Evolutionary conservation across 2,888 invertebrate genomes (phyloP), one percentile per base, ranked within the genome.

Genomic region (Ochlodes sylvanus): DNA sequence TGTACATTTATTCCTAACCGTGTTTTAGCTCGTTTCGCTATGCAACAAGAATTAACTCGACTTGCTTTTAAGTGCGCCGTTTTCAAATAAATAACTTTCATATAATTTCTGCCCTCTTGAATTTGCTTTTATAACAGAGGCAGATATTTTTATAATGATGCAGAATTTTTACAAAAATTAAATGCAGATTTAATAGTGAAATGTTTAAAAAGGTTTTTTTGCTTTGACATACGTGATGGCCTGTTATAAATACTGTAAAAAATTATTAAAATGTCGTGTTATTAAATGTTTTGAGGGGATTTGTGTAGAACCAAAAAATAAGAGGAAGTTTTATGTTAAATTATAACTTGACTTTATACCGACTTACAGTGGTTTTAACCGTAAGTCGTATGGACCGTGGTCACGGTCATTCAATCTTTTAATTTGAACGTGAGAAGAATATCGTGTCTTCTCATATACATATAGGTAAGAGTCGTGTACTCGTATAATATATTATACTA

Each of bases 31-130:
- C 60, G 54, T 61, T 54, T 54, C 61, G 61, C 47, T 67, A 55
- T 67, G 47, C 61, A 61, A 61, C 67, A 62, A 67, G 67, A 67
- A 67, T 67, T 47, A 67, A 55, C 67, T 61, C 55, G 60, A 60
- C 54, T 66, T 61, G 61, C 67, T 61, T 60, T 66, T 55, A 61
- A 67, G 67, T 67, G 47, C 55, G 47, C 47, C 44, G 55, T 55
- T 62, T 67, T 44, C 44, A 47, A 67, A 62, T 67, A 55, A 67
- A 62, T 61, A 62, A 67, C 54, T 61, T 67, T 67, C 67, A 44
- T 44, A 61, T 61, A 67, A 67, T 67, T 61, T 56, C 42, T 55
- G 55, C 67, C 17, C 61, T 67, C 61, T 62, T 62, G 55, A 55
- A 54, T 44, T 54, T 19, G 54, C 27, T 66, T 60, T 66, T 66